Conservation (phyloP, 2,113 vertebrate genomes). For the Myxocyprinus asiaticus region DNA sequence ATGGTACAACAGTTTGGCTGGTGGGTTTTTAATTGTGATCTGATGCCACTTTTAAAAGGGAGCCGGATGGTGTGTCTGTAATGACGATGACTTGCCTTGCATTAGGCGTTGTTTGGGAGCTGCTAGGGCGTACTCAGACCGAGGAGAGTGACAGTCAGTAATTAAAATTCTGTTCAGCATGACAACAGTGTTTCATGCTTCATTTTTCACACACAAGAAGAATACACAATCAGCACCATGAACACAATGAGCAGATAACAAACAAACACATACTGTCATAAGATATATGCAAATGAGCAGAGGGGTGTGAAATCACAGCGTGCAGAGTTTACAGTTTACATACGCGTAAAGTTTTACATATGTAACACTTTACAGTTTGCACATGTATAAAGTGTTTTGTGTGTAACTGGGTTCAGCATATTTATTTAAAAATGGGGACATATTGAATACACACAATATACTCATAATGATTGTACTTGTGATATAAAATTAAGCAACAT, state of each 20-base stretch:
- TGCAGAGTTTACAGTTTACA: neutral
- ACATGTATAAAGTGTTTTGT: no score
- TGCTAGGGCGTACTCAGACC: slow-evolving; percentile 53
- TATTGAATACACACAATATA: neutral
- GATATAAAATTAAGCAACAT: neutral
- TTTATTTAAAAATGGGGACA: no score
- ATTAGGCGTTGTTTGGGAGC: slow-evolving; percentile 60
- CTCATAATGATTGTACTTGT: neutral
- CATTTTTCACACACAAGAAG: slow-evolving; percentile 68
- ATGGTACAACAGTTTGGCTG: slow-evolving; percentile 36
- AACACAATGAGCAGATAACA: slow-evolving; percentile 58
- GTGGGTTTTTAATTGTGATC: slow-evolving; percentile 46
- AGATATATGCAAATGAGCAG: slow-evolving; percentile 48
- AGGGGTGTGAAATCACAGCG: slow-evolving; percentile 26
- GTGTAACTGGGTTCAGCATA: no score
- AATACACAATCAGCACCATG: slow-evolving; percentile 63
- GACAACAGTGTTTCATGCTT: slow-evolving; percentile 77
- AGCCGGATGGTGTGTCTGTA: slow-evolving; percentile 52
- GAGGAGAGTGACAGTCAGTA: slow-evolving; percentile 59
- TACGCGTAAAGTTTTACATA: neutral
- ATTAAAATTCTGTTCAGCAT: slow-evolving; percentile 83
- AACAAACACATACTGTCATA: slow-evolving; percentile 39
- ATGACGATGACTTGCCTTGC: slow-evolving; percentile 32
- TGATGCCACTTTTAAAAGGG: slow-evolving; percentile 47
- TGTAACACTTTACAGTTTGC: neutral